Base-by-base conservation (phyloP, 2,113 vertebrate species). In the Thomomys bottae region DNA sequence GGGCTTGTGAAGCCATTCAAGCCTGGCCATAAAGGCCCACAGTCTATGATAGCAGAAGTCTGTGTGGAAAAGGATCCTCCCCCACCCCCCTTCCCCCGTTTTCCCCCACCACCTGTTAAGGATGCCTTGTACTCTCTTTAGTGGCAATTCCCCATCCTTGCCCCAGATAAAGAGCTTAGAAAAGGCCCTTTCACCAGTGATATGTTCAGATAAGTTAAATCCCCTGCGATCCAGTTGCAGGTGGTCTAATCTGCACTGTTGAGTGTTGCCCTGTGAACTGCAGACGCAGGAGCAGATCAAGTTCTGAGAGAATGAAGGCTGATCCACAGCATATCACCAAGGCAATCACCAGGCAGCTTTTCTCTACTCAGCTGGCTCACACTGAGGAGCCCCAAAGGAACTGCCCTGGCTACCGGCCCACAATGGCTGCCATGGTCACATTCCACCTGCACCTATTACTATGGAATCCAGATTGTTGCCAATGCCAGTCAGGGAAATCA, bases 191-290 rank as follows among this genome's bases (percentile, higher is more conserved):
- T 94, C 82, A 92, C 4, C 21, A 40, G 67, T 1, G 81, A 80
- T 34, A 24, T 36, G 88, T 83, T 87, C 86, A 93, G 82, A 87
- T 86, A 90, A 76, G 80, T 75, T 70, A 90, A 80, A 86, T 34
- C 32, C 83, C 45, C 40, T 68, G 76, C n/a, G 84, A 89, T 30
- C 36, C 83, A 24, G 49, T 1, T 17, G 71, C 24, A 5, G 0
- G 40, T 6, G 32, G 20, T 42, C 1, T 21, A 54, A 8, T 80
- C 67, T 78, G 23, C 23, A 21, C 0, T 1, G 49, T 11, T 67
- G 24, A 61, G 68, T 5, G 42, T 34, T 4, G 23, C 57, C 71
- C 20, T 45, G 8, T 76, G 84, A 93, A 38, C 40, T 49, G 5
- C 5, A 8, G 84, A 76, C 34, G 14, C 54, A 4, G 18, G 32